These are phyloP conservation scores for Sebastes schlegelii DNA, from an alignment of 2,113 vertebrate species.

Conservation along the genomic window DNA sequence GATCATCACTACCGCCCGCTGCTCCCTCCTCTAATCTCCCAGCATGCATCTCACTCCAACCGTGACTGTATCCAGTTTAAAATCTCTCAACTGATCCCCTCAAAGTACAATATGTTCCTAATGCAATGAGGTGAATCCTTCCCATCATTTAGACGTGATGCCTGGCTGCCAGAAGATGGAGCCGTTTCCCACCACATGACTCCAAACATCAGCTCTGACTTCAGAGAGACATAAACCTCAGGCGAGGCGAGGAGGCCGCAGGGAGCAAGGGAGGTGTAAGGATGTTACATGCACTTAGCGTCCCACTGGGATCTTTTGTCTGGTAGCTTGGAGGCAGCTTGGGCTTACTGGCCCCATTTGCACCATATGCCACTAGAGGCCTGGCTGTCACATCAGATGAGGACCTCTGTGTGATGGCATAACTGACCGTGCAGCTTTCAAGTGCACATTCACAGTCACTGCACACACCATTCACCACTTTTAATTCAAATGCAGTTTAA, in stretches of 20 bases:
- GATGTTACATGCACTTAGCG: slow-evolving; percentile 65
- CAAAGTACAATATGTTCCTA: slow-evolving; percentile 63
- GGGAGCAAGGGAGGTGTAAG: slow-evolving; percentile 46
- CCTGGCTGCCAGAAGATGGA: slow-evolving; percentile 61
- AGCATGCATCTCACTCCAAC: slow-evolving; percentile 53
- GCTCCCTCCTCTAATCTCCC: slow-evolving; percentile 40
- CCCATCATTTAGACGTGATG: not conserved
- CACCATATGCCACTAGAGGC: slow-evolving; percentile 67
- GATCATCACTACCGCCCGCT: slow-evolving; percentile 21
- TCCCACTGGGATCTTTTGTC: slow-evolving; percentile 77
- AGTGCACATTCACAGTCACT: slow-evolving; percentile 33
- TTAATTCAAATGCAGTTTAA: slow-evolving; percentile 7
- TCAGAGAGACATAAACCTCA: not conserved
- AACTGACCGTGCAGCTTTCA: slow-evolving; percentile 41
- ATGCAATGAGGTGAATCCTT: slow-evolving; percentile 16
- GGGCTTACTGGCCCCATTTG: slow-evolving; percentile 64
- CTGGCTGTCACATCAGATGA: slow-evolving; percentile 71
- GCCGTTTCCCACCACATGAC: slow-evolving; percentile 56
- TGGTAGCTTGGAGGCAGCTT: slow-evolving; percentile 59
- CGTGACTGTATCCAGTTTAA: slow-evolving; percentile 50
- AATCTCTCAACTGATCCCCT: slow-evolving; percentile 60
- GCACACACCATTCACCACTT: slow-evolving; percentile 2
- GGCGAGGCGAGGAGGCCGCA: slow-evolving; percentile 10
- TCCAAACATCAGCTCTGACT: not conserved
- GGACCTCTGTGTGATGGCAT: slow-evolving; percentile 62